Percentiles rank a stretch among this genome's conserved stretches.
Evolutionary conservation across 2,888 invertebrate genomes (phyloP).

Genomic region (Macrosoma leucophasiata): DNA sequence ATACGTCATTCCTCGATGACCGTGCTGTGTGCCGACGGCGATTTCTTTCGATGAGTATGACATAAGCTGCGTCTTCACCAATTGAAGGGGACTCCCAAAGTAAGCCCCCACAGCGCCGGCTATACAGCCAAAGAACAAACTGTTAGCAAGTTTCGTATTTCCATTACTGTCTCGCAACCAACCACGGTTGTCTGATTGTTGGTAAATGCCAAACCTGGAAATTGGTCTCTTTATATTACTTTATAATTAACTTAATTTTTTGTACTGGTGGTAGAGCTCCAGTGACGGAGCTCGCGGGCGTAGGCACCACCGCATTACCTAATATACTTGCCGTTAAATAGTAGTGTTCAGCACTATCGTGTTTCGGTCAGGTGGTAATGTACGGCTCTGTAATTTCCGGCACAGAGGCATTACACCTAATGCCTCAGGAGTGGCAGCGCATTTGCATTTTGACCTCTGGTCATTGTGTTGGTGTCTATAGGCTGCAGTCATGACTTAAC

Average conservation of each 20-base stretch:
- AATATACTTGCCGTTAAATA: too few species aligned
- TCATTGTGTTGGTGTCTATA: too few species aligned
- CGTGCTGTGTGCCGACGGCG: constrained; percentile 93
- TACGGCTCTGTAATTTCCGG: too few species aligned
- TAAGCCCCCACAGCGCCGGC: constrained; percentile 87
- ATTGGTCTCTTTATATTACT: neutral
- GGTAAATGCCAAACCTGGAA: constrained; percentile 84
- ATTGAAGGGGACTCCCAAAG: constrained; percentile 89
- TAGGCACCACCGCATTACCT: too few species aligned
- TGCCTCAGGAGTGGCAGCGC: too few species aligned
- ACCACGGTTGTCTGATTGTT: constrained; percentile 81
- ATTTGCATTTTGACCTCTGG: too few species aligned
- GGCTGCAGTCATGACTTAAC: too few species aligned
- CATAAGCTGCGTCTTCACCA: constrained; percentile 93
- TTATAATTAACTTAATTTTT: neutral
- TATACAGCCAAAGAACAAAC: constrained; percentile 82
- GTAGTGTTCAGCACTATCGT: too few species aligned
- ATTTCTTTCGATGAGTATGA: constrained; percentile 83
- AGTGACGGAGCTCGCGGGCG: too few species aligned
- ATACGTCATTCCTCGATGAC: constrained; percentile 79
- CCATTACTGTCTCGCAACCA: constrained; percentile 78
- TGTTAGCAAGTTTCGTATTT: constrained; percentile 79
- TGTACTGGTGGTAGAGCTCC: too few species aligned
- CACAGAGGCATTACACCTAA: too few species aligned
- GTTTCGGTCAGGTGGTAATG: too few species aligned